phyloP scores from a whole-genome alignment of 2,113 vertebrate genomes.

The Boulengeromyrus knoepffleri region DNA sequence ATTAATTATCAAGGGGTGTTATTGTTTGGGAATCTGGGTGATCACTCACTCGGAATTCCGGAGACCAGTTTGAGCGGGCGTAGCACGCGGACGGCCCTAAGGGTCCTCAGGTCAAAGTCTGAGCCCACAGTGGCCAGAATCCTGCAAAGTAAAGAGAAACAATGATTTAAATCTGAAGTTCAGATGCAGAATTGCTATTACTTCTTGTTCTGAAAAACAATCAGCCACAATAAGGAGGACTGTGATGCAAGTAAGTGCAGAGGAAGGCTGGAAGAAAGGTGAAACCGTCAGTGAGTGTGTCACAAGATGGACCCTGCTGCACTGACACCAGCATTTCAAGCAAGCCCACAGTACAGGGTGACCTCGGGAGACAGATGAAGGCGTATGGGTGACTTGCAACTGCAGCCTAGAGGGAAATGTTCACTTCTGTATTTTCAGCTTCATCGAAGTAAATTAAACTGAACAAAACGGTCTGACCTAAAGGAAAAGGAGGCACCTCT shows the following conservation, averaged over 20 bases:
- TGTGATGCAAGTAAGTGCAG: not conserved
- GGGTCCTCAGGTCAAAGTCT: slow-evolving; percentile 85
- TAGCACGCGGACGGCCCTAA: slow-evolving; percentile 86
- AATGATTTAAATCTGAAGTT: not conserved
- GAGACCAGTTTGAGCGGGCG: slow-evolving; percentile 91
- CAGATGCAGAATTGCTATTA: not conserved
- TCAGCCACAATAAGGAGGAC: not conserved
- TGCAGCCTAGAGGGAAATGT: not conserved
- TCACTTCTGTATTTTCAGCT: not conserved
- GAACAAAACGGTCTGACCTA: not conserved
- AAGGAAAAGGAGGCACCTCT: not conserved
- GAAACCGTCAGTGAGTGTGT: not conserved
- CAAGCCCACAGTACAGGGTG: not conserved
- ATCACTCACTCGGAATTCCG: slow-evolving; percentile 79
- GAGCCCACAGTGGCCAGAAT: slow-evolving; percentile 87
- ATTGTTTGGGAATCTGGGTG: no score
- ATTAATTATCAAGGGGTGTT: not conserved
- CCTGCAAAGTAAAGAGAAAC: slow-evolving; percentile 48
- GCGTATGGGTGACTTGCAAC: not conserved
- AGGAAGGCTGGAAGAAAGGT: not conserved
- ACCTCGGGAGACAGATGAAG: not conserved
- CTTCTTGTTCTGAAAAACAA: not conserved
- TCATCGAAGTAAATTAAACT: not conserved
- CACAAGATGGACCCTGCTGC: not conserved
- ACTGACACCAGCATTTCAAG: not conserved